A percentile compares a stretch with the other conserved stretches of the same genome.
phyloP scores from a whole-genome alignment of 2,113 vertebrate species.

The Sylvilagus bachmani region DNA sequence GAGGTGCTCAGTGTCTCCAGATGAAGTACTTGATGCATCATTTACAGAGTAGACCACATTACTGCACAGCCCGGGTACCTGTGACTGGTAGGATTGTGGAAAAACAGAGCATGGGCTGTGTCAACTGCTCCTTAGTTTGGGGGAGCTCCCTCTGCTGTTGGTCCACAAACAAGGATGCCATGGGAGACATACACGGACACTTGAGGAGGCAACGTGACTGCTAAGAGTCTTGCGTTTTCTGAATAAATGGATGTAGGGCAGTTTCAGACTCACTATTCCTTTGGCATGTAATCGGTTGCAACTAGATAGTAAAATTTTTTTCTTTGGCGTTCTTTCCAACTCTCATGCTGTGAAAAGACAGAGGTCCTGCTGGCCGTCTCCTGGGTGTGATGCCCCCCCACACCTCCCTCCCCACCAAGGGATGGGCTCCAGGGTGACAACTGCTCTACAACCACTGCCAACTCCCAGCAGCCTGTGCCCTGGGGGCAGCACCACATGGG shows the following conservation, averaged over 20 bases:
- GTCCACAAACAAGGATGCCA: neutral
- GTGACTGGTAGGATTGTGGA: neutral
- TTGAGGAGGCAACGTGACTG: neutral
- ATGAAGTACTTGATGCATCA: neutral
- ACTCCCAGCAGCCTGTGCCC: neutral
- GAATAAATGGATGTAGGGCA: neutral
- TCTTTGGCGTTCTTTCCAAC: neutral
- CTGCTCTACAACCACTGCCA: neutral
- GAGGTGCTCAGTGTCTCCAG: slow-evolving; percentile 46
- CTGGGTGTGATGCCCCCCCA: neutral
- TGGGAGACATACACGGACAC: neutral
- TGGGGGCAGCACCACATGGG: neutral
- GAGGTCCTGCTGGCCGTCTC: neutral
- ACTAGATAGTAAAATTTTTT: neutral
- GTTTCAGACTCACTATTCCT: neutral
- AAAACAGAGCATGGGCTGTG: neutral
- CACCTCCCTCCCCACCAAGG: neutral
- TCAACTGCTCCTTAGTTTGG: neutral
- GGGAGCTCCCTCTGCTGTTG: neutral
- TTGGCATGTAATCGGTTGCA: neutral
- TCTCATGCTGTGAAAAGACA: slow-evolving; percentile 28
- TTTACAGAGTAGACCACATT: neutral
- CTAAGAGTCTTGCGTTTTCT: neutral
- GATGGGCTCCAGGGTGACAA: neutral
- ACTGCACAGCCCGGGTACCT: neutral